A percentile compares a stretch with the other conserved stretches of the same genome.
Conservation (phyloP, 2,113 vertebrate species). For the Trinectes maculatus region DNA sequence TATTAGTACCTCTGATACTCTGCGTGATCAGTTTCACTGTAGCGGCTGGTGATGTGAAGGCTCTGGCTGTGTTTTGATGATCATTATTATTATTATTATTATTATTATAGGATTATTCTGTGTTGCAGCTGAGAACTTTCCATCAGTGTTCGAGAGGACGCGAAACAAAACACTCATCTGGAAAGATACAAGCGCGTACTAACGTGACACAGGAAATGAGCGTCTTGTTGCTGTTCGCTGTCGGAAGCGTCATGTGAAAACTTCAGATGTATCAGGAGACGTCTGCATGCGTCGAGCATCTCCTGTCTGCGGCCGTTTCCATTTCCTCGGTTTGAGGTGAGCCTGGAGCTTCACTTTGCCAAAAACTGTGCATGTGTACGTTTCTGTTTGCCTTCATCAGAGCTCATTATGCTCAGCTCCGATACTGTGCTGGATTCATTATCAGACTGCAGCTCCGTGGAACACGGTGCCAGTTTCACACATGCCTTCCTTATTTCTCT, state of each 20-base stretch:
- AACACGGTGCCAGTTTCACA: constrained; percentile 61
- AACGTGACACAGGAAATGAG: neutral
- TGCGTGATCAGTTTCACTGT: constrained; percentile 33
- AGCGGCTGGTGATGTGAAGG: constrained; percentile 5
- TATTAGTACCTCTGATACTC: constrained; percentile 40
- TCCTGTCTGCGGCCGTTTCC: too few relatives aligned
- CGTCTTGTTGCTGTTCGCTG: neutral
- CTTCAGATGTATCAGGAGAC: too few relatives aligned
- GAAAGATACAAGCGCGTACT: neutral
- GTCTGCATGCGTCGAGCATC: neutral
- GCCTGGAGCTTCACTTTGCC: constrained; percentile 43
- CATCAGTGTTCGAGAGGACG: constrained; percentile 1
- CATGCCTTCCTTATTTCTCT: constrained; percentile 33
- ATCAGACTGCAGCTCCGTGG: constrained; percentile 55
- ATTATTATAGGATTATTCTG: constrained; percentile 10
- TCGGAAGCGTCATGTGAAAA: too few relatives aligned
- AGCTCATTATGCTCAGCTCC: constrained; percentile 54
- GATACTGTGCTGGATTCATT: constrained; percentile 55
- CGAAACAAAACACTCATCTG: neutral
- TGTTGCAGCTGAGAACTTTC: neutral
- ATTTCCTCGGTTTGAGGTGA: constrained; percentile 33
- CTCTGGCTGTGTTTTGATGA: neutral
- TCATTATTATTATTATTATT: neutral
- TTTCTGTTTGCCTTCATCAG: constrained; percentile 69
- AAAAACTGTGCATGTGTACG: constrained; percentile 44